Base-by-base conservation (phyloP, 2,888 invertebrate genomes). In the Cosmia pyralina region DNA sequence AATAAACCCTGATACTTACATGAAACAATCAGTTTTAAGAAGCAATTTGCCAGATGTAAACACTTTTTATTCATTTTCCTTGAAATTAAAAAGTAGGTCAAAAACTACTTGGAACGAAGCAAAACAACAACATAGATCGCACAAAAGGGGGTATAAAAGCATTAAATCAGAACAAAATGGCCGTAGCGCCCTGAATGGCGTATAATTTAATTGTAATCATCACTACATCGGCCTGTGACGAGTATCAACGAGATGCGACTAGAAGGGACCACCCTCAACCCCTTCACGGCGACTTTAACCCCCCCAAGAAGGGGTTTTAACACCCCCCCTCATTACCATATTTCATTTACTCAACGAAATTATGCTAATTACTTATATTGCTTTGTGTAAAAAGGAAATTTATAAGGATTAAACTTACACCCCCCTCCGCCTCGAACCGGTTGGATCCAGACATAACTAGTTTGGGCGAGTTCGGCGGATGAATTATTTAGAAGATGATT, bases 311-410 rank as follows among this genome's bases (percentile, higher is more conserved):
- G 93, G 95, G 95, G 94, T 93, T 92, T 75, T 83, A 89, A 86
- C 88, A 88, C 92, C 93, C 93, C 93, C 94, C 95, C 96, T 96
- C 93, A 96, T 96, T 96, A 96, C 95, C 96, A 96, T 96, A 96
- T 96, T 96, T 96, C 96, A 96, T 96, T 96, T 96, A 96, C 96
- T 96, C 96, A 96, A 96, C 96, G 95, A 96, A 96, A 96, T 96
- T 96, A 96, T 96, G 96, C 96, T 96, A 96, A 96, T 96, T 96
- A 96, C 95, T 96, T 96, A 96, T 96, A 96, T 96, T 96, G 96
- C 96, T 96, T 96, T 96, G 96, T 96, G 96, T 96, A 96, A 96
- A 96, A 96, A 96, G 96, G 96, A 96, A 96, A 96, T 96, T 96
- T 96, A 96, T 96, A 96, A 96, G 95, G 96, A 96, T 96, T 96